Base-by-base conservation (phyloP, 2,113 vertebrate genomes). In the Ovis aries region DNA sequence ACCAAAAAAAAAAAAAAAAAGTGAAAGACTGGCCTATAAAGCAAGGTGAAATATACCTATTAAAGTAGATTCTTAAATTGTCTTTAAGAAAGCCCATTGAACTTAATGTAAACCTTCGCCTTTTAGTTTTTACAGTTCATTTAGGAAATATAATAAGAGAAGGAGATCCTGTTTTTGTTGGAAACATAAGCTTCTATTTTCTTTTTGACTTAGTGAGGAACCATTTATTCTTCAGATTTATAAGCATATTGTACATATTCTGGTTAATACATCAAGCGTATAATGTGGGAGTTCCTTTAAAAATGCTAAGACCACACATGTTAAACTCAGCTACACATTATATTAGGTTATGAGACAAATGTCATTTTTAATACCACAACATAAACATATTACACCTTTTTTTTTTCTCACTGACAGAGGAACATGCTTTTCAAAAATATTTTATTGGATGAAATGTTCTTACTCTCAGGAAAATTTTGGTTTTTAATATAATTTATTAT, bases 351-450 rank as follows among this genome's bases (percentile, higher is more conserved):
- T 96, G 86, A 99, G 98, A 98, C 98, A 99, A 97, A 98, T 91
- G 83, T 87, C 95, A 97, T 36, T 98, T 98, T 98, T 98, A 98
- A 98, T 98, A 98, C 98, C 97, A 98, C 97, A 98, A 98, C 97
- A 99, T 97, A 98, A 98, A 99, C 97, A 99, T 98, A 87, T 98
- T 98, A 97, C 95, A 31, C 90, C 95, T 98, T 98, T 97, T 97
- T 98, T 98, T 98, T 98, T 98, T 98, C 96, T 98, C 98, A 97
- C 92, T 96, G 93, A 97, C 48, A 96, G 85, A 97, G 91, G 98
- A 98, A 98, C 98, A 99, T 99, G 98, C 98, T 96, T 98, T 98
- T 99, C 97, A 97, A 99, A 98, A 99, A 99, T 99, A 99, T 62
- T 99, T 99, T 99, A 99, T 99, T 99, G 97, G 98, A 98, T 98